phyloP scores from a whole-genome alignment of 2,113 vertebrate genomes.

The Pterophyllum scalare region DNA sequence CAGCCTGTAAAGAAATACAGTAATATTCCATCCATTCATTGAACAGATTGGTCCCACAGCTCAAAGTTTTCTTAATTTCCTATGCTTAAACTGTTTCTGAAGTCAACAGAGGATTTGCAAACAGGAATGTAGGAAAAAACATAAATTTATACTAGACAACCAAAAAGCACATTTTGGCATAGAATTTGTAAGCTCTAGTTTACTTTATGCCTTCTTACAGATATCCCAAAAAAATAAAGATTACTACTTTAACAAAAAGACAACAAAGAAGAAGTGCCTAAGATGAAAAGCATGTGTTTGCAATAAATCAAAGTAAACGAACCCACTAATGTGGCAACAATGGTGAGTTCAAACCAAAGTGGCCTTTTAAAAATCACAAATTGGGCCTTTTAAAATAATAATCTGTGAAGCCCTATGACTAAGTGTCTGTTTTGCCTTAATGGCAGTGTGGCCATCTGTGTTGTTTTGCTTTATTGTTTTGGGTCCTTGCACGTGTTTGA shows the following conservation, averaged over 20 bases:
- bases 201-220: neutral
- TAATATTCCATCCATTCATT: constrained; percentile 11
- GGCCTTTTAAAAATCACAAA: constrained; percentile 19
- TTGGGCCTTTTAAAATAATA: neutral
- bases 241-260: neutral
- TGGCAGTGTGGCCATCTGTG: constrained; percentile 25
- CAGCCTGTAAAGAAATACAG: constrained; percentile 27
- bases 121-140: constrained; percentile 7
- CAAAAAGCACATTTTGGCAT: neutral
- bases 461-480: neutral
- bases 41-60: constrained; percentile 19
- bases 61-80: constrained; percentile 33
- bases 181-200: neutral
- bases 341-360: neutral
- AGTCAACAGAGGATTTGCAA: constrained; percentile 15
- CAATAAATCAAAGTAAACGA: constrained; percentile 1
- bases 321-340: neutral
- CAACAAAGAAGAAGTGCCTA: neutral
- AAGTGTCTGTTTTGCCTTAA: constrained; percentile 21
- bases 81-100: constrained; percentile 16
- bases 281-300: neutral
- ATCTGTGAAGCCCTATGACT: neutral
- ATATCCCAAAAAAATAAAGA: neutral
- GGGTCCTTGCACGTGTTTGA: neutral
- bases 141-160: neutral